These are phyloP conservation scores for Helleia helle DNA, from an alignment of 2,888 invertebrate genomes.

Conservation along the genomic window DNA sequence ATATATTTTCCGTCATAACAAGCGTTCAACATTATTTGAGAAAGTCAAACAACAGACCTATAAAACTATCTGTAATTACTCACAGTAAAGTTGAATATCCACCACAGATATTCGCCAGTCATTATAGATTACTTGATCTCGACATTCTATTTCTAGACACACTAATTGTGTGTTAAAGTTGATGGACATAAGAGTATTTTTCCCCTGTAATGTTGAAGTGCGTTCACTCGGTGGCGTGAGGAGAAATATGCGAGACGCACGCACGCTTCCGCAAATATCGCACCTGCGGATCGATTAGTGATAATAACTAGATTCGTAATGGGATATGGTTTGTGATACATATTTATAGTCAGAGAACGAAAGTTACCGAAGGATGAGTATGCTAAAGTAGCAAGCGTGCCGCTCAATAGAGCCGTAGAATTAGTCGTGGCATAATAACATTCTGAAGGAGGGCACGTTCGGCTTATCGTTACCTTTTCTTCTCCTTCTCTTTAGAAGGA, in stretches of 20 bases:
- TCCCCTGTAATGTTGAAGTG: conserved; percentile 14
- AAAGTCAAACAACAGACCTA: neutral
- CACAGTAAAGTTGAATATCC: neutral
- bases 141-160: neutral
- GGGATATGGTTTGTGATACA: too few species aligned
- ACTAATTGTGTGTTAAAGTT: neutral
- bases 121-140: conserved; percentile 4
- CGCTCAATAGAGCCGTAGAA: too few species aligned
- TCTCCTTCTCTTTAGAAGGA: too few species aligned
- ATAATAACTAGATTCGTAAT: conserved; percentile 1
- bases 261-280: conserved; percentile 29
- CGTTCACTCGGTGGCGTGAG: conserved; percentile 30
- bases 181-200: neutral
- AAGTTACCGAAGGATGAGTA: too few species aligned
- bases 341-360: too few species aligned
- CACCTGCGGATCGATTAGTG: conserved; percentile 17
- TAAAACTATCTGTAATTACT: neutral
- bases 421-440: too few species aligned
- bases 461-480: too few species aligned
- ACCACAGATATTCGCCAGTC: neutral
- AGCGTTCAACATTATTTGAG: neutral
- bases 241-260: conserved; percentile 26
- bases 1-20: conserved; percentile 6
- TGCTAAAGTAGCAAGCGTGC: too few species aligned
- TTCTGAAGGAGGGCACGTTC: too few species aligned